Conservation (phyloP, 2,888 invertebrate genomes). For the Rhogogaster chlorosoma region DNA sequence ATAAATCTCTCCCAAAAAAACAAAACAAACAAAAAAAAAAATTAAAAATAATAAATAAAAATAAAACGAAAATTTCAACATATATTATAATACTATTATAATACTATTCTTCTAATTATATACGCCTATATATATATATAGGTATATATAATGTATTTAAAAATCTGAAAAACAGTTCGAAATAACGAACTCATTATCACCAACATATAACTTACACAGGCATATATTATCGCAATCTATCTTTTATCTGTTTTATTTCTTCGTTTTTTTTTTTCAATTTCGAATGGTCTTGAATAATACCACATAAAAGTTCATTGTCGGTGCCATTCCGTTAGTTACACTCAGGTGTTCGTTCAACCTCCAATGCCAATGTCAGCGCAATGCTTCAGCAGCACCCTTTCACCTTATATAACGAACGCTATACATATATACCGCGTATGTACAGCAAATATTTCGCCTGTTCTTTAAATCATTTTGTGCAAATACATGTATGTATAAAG, state of each 20-base stretch:
- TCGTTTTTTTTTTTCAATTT: background rate
- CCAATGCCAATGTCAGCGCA: conserved; percentile 74
- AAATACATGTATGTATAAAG: too few relatives aligned
- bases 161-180: background rate
- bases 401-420: conserved; percentile 75
- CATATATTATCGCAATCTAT: background rate
- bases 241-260: background rate
- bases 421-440: conserved; percentile 52
- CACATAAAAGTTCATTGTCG: background rate
- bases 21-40: too few relatives aligned
- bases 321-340: conserved; percentile 54
- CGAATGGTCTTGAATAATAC: background rate
- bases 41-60: too few relatives aligned
- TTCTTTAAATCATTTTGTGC: too few relatives aligned
- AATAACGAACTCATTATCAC: background rate
- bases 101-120: background rate
- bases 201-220: background rate
- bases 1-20: background rate
- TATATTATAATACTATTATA: background rate
- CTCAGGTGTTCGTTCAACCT: conserved; percentile 63
- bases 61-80: too few relatives aligned
- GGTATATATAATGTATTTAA: background rate
- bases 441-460: too few relatives aligned
- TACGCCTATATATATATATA: background rate
- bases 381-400: conserved; percentile 70